Evolutionary conservation across 2,888 invertebrate genomes (phyloP).

Genomic region (Drosophila flavopinicola): DNA sequence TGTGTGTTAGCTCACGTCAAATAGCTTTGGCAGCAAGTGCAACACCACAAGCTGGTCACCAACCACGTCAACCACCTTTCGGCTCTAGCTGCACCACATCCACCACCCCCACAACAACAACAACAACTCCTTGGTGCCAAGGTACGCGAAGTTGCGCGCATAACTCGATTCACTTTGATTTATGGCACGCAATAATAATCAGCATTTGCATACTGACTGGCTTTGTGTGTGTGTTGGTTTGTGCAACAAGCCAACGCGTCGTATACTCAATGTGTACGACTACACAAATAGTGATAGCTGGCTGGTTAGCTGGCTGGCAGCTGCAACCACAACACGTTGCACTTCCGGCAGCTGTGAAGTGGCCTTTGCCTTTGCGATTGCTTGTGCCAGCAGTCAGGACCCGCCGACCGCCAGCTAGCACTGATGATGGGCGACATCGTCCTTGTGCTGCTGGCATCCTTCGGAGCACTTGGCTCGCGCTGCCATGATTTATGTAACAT

Average conservation of each 20-base stretch:
- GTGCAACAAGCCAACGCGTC: constrained; percentile 32
- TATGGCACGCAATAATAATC: constrained; percentile 79
- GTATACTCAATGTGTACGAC: constrained; percentile 47
- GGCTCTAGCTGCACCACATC: background rate
- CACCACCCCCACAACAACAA: too few species aligned
- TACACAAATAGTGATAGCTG: constrained; percentile 6
- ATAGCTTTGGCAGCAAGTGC: constrained; percentile 10
- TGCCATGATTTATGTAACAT: constrained; percentile 43
- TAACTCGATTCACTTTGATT: constrained; percentile 75
- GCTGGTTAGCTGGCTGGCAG: constrained; percentile 29
- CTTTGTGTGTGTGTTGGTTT: too few species aligned
- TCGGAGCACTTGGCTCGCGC: too few species aligned
- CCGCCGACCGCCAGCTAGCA: constrained; percentile 29
- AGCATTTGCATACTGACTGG: constrained; percentile 69
- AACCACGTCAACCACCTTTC: background rate
- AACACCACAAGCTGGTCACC: background rate
- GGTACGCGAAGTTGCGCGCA: constrained; percentile 64
- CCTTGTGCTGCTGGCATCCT: constrained; percentile 34
- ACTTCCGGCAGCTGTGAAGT: constrained; percentile 65
- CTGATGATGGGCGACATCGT: constrained; percentile 38
- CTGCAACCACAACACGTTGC: constrained; percentile 64
- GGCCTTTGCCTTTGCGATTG: too few species aligned
- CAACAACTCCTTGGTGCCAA: too few species aligned
- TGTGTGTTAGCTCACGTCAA: constrained; percentile 5
- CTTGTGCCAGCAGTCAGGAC: constrained; percentile 7